These are phyloP conservation scores for Volucella zonaria DNA, from an alignment of 2,888 invertebrate species.

Conservation along the genomic window DNA sequence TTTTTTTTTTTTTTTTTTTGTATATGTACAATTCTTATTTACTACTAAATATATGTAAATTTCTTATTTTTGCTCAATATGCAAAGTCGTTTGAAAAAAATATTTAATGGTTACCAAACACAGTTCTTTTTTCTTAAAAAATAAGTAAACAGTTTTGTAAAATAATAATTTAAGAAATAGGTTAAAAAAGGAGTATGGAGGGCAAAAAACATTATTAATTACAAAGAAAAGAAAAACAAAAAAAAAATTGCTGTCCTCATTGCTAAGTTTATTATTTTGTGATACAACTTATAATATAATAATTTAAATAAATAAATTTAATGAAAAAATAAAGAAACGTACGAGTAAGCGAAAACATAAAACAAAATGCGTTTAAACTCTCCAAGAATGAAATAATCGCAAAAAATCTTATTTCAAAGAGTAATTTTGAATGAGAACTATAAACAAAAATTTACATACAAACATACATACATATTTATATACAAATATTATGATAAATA, in stretches of 20 bases:
- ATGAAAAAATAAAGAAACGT: conserved; percentile 57
- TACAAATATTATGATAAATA: conserved; percentile 29
- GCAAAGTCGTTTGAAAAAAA: neutral
- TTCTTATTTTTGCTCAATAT: conserved; percentile 11
- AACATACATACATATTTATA: conserved; percentile 34
- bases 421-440: conserved; percentile 27
- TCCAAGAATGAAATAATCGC: conserved; percentile 55
- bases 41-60: conserved; percentile 37
- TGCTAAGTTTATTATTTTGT: conserved; percentile 74
- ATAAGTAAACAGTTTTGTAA: no score
- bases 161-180: no score
- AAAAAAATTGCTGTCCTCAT: conserved; percentile 66
- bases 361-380: conserved; percentile 46
- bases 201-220: neutral
- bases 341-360: conserved; percentile 36
- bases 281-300: conserved; percentile 68
- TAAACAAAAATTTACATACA: conserved; percentile 15
- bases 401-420: conserved; percentile 44
- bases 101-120: neutral
- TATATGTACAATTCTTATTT: conserved; percentile 49
- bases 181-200: no score
- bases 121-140: no score
- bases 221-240: conserved; percentile 40
- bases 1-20: conserved; percentile 22
- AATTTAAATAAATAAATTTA: conserved; percentile 56